Percentiles rank a stretch among this genome's conserved stretches.
Conservation (phyloP, 2,888 invertebrate genomes). For the Epinotia brunnichana region DNA sequence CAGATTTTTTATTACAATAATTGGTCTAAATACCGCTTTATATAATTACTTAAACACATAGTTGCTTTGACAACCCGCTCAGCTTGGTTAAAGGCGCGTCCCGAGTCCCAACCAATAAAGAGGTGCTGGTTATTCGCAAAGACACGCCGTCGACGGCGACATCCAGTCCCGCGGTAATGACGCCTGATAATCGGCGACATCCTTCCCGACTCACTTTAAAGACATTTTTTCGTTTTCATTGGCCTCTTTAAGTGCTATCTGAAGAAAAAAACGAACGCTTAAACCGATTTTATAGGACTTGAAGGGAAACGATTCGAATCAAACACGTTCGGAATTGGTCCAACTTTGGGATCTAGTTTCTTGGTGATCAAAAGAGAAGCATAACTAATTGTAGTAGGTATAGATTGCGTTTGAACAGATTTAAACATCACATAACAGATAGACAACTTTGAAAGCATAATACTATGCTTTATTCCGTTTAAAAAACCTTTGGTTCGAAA, state of each 20-base stretch:
- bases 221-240: slow-evolving; percentile 57
- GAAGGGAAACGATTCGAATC: slow-evolving; percentile 24
- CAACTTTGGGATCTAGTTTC: slow-evolving; percentile 18
- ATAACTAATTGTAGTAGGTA: not conserved
- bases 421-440: too few species aligned
- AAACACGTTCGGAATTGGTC: slow-evolving; percentile 15
- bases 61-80: slow-evolving; percentile 3
- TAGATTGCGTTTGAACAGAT: not conserved
- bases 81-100: slow-evolving; percentile 16
- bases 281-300: slow-evolving; percentile 26
- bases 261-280: slow-evolving; percentile 47
- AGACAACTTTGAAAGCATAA: too few species aligned
- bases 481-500: too few species aligned
- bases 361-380: not conserved
- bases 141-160: slow-evolving; percentile 40
- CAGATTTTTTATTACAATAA: not conserved
- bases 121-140: slow-evolving; percentile 40
- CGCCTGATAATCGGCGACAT: slow-evolving; percentile 72
- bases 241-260: slow-evolving; percentile 46
- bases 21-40: not conserved
- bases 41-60: not conserved
- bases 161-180: slow-evolving; percentile 58
- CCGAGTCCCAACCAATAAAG: slow-evolving; percentile 13
- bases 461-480: too few species aligned
- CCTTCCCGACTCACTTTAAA: slow-evolving; percentile 66